These are phyloP conservation scores for Neolamprologus longior DNA, from an alignment of 2,113 vertebrate species.

Conservation along the genomic window DNA sequence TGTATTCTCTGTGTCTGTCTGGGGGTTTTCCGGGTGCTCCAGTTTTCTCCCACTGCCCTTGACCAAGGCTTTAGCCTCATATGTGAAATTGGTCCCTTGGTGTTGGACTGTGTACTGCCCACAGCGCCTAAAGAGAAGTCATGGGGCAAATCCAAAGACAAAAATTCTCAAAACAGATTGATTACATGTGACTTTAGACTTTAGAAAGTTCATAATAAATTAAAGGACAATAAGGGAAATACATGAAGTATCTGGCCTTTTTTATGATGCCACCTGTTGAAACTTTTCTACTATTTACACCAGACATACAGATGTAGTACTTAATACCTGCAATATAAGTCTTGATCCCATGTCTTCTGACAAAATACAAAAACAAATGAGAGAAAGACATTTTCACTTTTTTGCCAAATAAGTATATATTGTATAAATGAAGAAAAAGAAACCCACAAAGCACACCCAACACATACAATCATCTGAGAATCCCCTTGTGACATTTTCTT, in stretches of 20 bases:
- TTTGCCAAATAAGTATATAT: background rate
- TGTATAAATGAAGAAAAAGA: background rate
- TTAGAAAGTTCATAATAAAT: background rate
- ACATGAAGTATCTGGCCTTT: background rate
- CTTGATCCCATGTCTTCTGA: background rate
- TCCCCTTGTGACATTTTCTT: slow-evolving; percentile 34
- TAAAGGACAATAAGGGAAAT: background rate
- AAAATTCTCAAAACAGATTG: background rate
- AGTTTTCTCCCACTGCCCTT: slow-evolving; percentile 1
- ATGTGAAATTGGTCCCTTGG: background rate
- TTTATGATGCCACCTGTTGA: background rate
- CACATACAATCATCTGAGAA: slow-evolving; percentile 21
- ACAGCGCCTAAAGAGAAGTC: background rate
- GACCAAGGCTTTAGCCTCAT: background rate
- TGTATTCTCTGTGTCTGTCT: background rate
- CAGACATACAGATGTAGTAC: background rate
- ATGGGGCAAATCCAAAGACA: background rate
- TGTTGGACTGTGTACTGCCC: background rate
- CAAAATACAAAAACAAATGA: background rate
- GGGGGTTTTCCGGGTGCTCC: background rate
- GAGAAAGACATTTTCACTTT: slow-evolving; percentile 21
- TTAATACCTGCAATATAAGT: background rate
- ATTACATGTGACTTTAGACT: background rate
- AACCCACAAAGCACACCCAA: slow-evolving; percentile 4
- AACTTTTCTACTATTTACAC: background rate